Conservation (phyloP, 2,888 invertebrate species). For the Campaea margaritaria region DNA sequence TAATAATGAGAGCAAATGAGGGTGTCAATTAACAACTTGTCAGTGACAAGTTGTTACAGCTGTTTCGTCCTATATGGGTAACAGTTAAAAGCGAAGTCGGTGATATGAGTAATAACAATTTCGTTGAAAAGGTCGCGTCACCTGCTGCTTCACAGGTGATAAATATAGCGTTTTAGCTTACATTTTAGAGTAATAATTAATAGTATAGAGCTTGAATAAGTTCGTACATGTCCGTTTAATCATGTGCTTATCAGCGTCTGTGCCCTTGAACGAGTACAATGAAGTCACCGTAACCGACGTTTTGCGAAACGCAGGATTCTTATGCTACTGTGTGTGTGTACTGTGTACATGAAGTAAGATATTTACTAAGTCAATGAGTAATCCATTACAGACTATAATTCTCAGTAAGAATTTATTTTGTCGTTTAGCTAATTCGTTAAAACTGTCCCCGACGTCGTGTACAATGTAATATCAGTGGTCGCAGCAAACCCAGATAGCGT, state of each 20-base stretch:
- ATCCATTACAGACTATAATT: too few relatives aligned
- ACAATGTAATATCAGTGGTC: not conserved
- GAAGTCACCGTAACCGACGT: conserved; percentile 56
- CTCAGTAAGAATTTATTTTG: too few relatives aligned
- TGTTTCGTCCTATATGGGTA: conserved; percentile 11
- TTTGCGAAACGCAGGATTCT: conserved; percentile 38
- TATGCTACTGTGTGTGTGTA: not conserved
- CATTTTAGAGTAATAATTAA: not conserved
- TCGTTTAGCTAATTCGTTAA: too few relatives aligned
- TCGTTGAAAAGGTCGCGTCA: conserved; percentile 27
- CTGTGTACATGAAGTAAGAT: not conserved
- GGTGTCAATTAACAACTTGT: not conserved
- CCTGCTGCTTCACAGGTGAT: conserved; percentile 1
- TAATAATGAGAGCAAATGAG: not conserved
- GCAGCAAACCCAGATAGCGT: too few relatives aligned
- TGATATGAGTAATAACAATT: conserved; percentile 17
- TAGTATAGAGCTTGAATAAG: not conserved
- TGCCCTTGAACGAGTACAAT: conserved; percentile 57
- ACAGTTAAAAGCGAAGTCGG: conserved; percentile 5
- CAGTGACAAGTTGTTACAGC: conserved; percentile 8
- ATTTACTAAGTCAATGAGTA: not conserved
- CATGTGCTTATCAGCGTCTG: conserved; percentile 51
- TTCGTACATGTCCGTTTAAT: conserved; percentile 3
- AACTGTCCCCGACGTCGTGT: too few relatives aligned
- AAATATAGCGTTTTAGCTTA: conserved; percentile 4